Conservation (phyloP, 2,888 invertebrate genomes). For the Thymelicus sylvestris region DNA sequence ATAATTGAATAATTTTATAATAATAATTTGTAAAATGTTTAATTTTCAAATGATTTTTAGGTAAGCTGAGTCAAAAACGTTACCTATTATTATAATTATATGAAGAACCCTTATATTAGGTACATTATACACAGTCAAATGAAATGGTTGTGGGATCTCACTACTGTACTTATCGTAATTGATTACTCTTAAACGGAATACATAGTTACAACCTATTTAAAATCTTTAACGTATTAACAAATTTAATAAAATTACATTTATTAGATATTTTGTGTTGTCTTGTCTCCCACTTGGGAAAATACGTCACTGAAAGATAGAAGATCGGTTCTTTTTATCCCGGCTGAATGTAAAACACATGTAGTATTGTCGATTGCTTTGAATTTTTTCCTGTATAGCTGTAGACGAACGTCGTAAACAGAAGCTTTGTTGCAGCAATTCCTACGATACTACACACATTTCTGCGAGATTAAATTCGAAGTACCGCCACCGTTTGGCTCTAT, state of each 20-base stretch:
- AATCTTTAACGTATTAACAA: too few species aligned
- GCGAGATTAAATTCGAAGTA: slow-evolving; percentile 82
- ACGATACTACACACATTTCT: slow-evolving; percentile 80
- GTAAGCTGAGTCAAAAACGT: too few species aligned
- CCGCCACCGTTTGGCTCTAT: slow-evolving; percentile 70
- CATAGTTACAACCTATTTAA: background rate
- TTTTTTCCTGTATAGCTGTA: slow-evolving; percentile 44
- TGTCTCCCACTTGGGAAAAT: slow-evolving; percentile 14
- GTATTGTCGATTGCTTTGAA: slow-evolving; percentile 44
- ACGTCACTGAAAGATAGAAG: slow-evolving; percentile 20
- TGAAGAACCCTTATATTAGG: too few species aligned
- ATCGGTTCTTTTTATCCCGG: slow-evolving; percentile 12
- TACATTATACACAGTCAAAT: too few species aligned
- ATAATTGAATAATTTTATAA: too few species aligned
- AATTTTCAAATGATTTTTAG: too few species aligned
- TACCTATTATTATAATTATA: too few species aligned
- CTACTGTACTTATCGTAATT: too few species aligned
- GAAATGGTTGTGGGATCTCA: too few species aligned
- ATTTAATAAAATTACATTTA: background rate
- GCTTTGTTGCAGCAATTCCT: slow-evolving; percentile 66
- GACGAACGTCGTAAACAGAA: slow-evolving; percentile 70
- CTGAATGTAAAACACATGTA: slow-evolving; percentile 37
- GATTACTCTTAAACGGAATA: background rate
- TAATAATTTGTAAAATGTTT: too few species aligned
- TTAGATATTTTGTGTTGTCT: background rate